Base-by-base conservation (phyloP, 1,140 invertebrate species). In the Mamestra configurata region DNA sequence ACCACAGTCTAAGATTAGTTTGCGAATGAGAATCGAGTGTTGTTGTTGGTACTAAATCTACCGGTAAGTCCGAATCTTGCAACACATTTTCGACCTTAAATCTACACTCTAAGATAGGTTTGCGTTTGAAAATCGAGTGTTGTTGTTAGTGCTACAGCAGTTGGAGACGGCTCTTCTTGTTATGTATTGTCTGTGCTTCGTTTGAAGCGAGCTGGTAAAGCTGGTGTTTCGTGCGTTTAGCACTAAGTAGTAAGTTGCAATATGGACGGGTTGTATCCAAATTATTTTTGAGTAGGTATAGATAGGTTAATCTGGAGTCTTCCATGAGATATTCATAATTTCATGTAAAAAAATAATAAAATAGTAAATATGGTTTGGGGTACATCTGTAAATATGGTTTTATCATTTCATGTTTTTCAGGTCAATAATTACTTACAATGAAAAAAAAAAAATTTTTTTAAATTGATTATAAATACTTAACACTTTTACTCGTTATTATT, bases 131-230 rank as follows among this genome's bases (percentile, higher is more conserved):
- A 68, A 55, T 55, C 43, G 18, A n/a, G n/a, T 76, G 49, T 27
- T 76, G 61, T 79, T 72, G 46, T 79, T 13, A 11, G 37, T 35
- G 51, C 37, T 43, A 24, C 43, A 13, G 43, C 46, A 24, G 40
- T 68, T 55, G 57, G 53, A 7, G 22, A 51, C 27, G 15, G 0
- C 18, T 79, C 64, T 72, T 27, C 46, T 68, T 55, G 82, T 85
- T 85, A 85, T 85, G 81, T 82, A 87, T 87, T 71, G 86, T 84
- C 84, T 87, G 86, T 55, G 80, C 81, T 82, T 82, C 51, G 79
- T 85, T 78, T 84, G 79, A 79, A 73, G 77, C 35, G 43, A 51
- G 46, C 18, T 68, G 57, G 40, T 49, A 13, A 18, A 53, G 27
- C 27, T 31, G 27, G 27, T 31, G 15, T 71, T 51, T 35, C 20